These are phyloP conservation scores for Pelobates cultripes DNA, from an alignment of 2,797 vertebrate species.

Conservation along the genomic window DNA sequence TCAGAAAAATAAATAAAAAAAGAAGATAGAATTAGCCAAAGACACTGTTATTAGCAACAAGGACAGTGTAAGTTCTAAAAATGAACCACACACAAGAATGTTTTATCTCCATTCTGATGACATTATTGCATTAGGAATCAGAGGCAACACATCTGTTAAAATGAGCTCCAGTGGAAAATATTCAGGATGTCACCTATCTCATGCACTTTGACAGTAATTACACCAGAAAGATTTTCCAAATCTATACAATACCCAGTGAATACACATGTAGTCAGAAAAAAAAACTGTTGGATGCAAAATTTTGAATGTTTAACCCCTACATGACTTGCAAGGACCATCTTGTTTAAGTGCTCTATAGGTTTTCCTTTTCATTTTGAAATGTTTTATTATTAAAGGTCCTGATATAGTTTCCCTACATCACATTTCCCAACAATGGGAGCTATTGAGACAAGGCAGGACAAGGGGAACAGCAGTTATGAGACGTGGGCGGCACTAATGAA, in stretches of 20 bases:
- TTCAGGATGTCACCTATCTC: conserved; percentile 58
- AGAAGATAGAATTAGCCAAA: too few species aligned
- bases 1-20: too few species aligned
- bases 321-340: too few species aligned
- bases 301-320: too few species aligned
- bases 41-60: not conserved
- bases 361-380: too few species aligned
- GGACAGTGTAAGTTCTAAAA: not conserved
- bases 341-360: too few species aligned
- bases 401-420: too few species aligned
- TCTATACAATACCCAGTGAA: conserved; percentile 41
- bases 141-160: conserved; percentile 66
- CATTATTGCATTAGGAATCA: conserved; percentile 57
- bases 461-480: too few species aligned
- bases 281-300: not conserved
- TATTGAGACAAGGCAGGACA: too few species aligned
- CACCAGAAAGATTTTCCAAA: conserved; percentile 60
- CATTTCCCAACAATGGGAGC: too few species aligned
- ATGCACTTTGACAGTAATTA: conserved; percentile 55
- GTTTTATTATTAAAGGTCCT: too few species aligned
- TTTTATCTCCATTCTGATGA: conserved; percentile 36
- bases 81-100: conserved; percentile 38
- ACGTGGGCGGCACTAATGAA: too few species aligned
- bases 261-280: not conserved
- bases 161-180: conserved; percentile 72